Base-by-base conservation (phyloP, 2,113 vertebrate species). In the Propithecus coquereli region DNA sequence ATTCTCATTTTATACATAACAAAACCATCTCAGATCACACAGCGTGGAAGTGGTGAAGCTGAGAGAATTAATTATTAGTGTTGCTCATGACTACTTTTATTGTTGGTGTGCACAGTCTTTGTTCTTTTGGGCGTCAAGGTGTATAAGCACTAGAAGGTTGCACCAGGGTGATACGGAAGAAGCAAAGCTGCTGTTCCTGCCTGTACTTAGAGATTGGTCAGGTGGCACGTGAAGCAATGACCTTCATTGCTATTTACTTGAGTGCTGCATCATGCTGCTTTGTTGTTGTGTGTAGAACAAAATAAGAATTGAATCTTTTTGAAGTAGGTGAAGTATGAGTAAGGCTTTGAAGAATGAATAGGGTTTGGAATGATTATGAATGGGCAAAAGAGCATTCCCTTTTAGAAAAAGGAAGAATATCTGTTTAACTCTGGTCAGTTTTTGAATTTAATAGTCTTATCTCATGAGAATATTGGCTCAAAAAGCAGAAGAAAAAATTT, bases 211-310 rank as follows among this genome's bases (percentile, higher is more conserved):
- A 30, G 18, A 37, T 66, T 50, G 25, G 23, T 45, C 34, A 3
- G 7, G 12, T 8, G 2, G 12, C 0, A 6, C 30, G 0, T 6
- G 18, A 30, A 25, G 3, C 17, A 70, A 10, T 27, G 6, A 4
- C 3, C 6, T 54, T 73, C 30, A 18, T 3, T 65, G 17, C 0
- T 88, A 11, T 65, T 34, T 23, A 17, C 14, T 13, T 77, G 79
- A 57, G 34, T 27, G 23, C 2, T 63, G 14, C 1, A 8, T 18
- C 1, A 13, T 23, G 32, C 12, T 57, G 10, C 50, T 59, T 3
- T 77, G 2, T 65, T 81, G 18, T 17, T 70, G 65, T 6, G 10
- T 32, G 3, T 3, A 23, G 10, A 74, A 30, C 14, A 73, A 66
- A 45, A 22, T 13, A n/a, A 50, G 4, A 66, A 43, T 71, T 0